Base-by-base conservation (phyloP, 2,113 vertebrate species). In the Daubentonia madagascariensis region DNA sequence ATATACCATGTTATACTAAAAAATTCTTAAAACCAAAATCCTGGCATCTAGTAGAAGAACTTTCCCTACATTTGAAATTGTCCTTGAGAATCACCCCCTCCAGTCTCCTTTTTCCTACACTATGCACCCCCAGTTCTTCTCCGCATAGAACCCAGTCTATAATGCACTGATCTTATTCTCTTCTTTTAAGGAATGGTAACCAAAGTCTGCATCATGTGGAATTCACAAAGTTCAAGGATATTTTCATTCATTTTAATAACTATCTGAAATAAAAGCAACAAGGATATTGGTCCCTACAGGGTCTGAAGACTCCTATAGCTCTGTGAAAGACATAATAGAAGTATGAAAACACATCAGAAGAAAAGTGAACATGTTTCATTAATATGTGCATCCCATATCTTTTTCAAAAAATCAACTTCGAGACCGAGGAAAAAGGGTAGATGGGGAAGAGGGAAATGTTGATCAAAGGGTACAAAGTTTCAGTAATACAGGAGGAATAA, bases 241-340 rank as follows among this genome's bases (percentile, higher is more conserved):
- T 94, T 86, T 91, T 79, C 40, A 67, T 83, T 45, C 48, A 61
- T 52, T 95, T 91, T 61, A 96, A 68, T 86, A 48, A 89, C 28
- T 54, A 90, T 54, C 35, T 63, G 68, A 93, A 96, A 95, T 76
- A 92, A 97, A 86, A 68, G 18, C 10, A 70, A 76, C 28, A 94
- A 93, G 61, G n/a, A 84, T 96, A 87, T 57, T 43, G 83, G 35
- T 52, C 32, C 79, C 78, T 94, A 23, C 5, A 48, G 57, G 65
- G 8, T 85, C 57, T 76, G 25, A 86, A 89, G n/a, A 12, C 32
- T 91, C 72, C 59, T 76, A 52, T 1, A 57, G 52, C 57, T 95
- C 67, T 90, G 72, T 73, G 94, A 72, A 78, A 86, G 72, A 63
- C 28, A 50, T 40, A 75, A 87, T n/a, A 6, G 57, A 88, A 83